phyloP scores from a whole-genome alignment of 1,140 invertebrate genomes.

The Trissolcus basalis region DNA sequence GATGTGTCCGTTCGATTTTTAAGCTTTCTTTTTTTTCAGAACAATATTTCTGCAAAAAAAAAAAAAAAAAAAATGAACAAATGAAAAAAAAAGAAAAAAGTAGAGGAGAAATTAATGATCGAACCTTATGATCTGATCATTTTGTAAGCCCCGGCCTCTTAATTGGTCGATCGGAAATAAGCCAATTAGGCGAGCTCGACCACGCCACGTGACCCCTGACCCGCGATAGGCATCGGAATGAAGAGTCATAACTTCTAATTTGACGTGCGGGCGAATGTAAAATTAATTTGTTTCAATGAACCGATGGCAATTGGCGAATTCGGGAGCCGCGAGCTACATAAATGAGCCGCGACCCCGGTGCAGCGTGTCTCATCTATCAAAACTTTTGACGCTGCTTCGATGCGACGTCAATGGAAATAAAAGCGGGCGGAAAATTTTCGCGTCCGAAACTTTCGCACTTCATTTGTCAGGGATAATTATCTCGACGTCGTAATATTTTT shows the following conservation, averaged over 20 bases:
- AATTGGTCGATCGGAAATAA: conserved; percentile 2
- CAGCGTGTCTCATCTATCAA: conserved; percentile 24
- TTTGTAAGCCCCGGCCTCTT: not conserved
- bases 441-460: conserved; percentile 24
- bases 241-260: conserved; percentile 9
- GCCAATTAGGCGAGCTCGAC: conserved; percentile 1
- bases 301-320: conserved; percentile 2
- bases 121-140: conserved; percentile 2
- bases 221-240: not conserved
- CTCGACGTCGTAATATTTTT: conserved; percentile 23
- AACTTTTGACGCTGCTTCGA: conserved; percentile 8
- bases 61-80: too few relatives aligned
- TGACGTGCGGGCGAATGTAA: not conserved
- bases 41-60: too few relatives aligned
- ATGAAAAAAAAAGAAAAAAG: too few relatives aligned
- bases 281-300: conserved; percentile 19
- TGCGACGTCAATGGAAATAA: conserved; percentile 24
- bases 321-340: too few relatives aligned
- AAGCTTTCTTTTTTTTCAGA: too few relatives aligned
- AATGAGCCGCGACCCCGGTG: not conserved
- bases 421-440: conserved; percentile 17
- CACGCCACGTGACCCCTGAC: not conserved
- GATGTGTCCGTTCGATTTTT: too few relatives aligned
- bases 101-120: too few relatives aligned
- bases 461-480: conserved; percentile 39